phyloP scores from a whole-genome alignment of 2,888 invertebrate species.

The Myopa testacea region DNA sequence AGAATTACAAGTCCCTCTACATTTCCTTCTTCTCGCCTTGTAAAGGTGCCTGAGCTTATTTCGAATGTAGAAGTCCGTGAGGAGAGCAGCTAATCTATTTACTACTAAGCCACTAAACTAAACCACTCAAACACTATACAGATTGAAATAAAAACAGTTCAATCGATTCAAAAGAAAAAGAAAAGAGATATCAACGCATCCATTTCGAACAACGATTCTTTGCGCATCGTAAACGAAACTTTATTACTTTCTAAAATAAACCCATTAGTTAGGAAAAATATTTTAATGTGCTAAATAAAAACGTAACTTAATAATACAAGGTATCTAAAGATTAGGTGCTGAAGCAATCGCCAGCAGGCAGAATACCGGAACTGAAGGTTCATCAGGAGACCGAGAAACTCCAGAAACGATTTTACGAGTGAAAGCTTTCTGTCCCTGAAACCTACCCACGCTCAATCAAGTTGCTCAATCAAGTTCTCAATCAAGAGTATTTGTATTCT shows the following conservation, averaged over 20 bases:
- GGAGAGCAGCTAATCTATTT: neutral
- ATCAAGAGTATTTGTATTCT: no score
- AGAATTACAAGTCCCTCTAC: neutral
- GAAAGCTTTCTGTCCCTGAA: no score
- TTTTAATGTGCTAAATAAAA: neutral
- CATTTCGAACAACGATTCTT: neutral
- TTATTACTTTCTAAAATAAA: neutral
- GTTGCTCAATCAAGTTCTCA: no score
- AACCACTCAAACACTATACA: no score
- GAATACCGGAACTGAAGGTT: no score
- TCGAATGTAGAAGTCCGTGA: neutral
- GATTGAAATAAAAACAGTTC: no score
- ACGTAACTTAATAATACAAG: neutral
- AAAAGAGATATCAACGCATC: neutral
- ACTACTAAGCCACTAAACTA: neutral
- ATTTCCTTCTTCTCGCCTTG: neutral
- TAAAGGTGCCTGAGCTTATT: neutral
- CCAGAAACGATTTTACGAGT: no score
- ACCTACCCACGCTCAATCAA: no score
- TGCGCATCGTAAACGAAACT: neutral
- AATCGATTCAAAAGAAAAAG: no score
- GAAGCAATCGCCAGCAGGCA: no score
- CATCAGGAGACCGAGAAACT: no score
- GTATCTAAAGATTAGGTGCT: no score
- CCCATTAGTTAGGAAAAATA: neutral